phyloP scores from a whole-genome alignment of 2,113 vertebrate species.

The Thymallus thymallus region DNA sequence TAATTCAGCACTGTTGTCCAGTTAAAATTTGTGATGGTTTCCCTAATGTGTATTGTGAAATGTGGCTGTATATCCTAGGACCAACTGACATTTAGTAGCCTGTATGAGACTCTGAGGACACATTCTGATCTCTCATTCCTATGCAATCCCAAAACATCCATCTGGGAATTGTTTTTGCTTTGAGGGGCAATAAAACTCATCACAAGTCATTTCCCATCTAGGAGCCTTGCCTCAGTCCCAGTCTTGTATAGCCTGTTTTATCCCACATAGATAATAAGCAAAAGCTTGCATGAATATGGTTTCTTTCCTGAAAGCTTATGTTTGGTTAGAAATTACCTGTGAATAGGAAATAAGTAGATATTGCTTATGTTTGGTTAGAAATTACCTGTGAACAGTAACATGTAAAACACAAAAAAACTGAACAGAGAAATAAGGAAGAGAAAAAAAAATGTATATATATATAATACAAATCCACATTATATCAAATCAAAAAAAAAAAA shows the following conservation, averaged over 20 bases:
- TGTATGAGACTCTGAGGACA: conserved; percentile 72
- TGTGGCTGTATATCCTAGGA: conserved; percentile 63
- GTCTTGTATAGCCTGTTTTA: not conserved
- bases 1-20: conserved; percentile 66
- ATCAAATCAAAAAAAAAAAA: too few relatives aligned
- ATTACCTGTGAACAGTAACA: too few relatives aligned
- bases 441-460: too few relatives aligned
- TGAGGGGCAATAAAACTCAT: conserved; percentile 71
- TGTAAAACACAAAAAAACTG: too few relatives aligned
- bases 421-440: too few relatives aligned
- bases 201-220: conserved; percentile 49
- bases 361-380: too few relatives aligned
- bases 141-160: conserved; percentile 68
- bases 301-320: not conserved
- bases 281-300: conserved; percentile 30
- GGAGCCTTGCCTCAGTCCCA: conserved; percentile 32
- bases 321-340: not conserved
- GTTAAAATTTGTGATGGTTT: conserved; percentile 55
- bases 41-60: conserved; percentile 59
- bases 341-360: too few relatives aligned
- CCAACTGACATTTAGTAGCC: conserved; percentile 72
- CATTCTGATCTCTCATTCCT: conserved; percentile 71
- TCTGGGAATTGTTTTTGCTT: conserved; percentile 68
- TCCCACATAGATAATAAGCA: conserved; percentile 21
- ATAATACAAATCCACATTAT: too few relatives aligned